Evolutionary conservation across 92 coral and sea anemone species (phyloP).

Genomic region (Siderastrea radians): DNA sequence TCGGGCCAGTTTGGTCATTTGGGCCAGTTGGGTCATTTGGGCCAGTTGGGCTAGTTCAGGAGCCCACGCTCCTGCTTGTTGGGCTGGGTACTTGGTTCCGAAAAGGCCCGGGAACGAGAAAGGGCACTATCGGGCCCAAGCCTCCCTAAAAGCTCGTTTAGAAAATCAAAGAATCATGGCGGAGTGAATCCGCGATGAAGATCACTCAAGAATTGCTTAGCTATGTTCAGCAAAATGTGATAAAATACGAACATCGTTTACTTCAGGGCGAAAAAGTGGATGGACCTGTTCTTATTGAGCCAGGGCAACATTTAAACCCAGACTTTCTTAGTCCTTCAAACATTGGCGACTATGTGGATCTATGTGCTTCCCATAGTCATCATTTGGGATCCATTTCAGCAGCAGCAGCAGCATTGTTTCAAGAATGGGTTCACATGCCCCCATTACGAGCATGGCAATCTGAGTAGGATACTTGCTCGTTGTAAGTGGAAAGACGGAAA

Average conservation of each 20-base stretch:
- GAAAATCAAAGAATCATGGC: background rate
- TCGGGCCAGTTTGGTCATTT: background rate
- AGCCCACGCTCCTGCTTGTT: too few species aligned
- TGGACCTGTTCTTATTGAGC: slow-evolving; percentile 32
- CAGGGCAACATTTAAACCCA: slow-evolving; percentile 18
- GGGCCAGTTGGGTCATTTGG: slow-evolving; percentile 4
- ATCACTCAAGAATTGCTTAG: slow-evolving; percentile 26
- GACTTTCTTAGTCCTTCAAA: slow-evolving; percentile 5
- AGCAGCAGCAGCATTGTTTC: slow-evolving; percentile 33
- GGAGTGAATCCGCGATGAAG: slow-evolving; percentile 7
- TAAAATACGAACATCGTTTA: slow-evolving; percentile 10
- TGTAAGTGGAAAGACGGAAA: slow-evolving; percentile 51
- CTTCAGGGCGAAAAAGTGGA: slow-evolving; percentile 31
- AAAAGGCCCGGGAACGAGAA: background rate
- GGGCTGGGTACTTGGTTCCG: background rate
- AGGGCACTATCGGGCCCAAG: background rate
- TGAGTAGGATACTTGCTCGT: background rate
- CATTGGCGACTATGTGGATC: slow-evolving; percentile 20
- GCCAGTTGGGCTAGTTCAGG: background rate
- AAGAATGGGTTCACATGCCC: slow-evolving; percentile 6
- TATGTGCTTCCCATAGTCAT: slow-evolving; percentile 50
- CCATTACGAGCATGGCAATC: background rate
- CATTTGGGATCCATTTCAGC: slow-evolving; percentile 63
- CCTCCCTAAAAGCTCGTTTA: background rate
- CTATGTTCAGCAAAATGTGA: slow-evolving; percentile 21